Percentiles rank a stretch among this genome's conserved stretches.
phyloP scores from a whole-genome alignment of 1,140 invertebrate species.

The Ips typographus region DNA sequence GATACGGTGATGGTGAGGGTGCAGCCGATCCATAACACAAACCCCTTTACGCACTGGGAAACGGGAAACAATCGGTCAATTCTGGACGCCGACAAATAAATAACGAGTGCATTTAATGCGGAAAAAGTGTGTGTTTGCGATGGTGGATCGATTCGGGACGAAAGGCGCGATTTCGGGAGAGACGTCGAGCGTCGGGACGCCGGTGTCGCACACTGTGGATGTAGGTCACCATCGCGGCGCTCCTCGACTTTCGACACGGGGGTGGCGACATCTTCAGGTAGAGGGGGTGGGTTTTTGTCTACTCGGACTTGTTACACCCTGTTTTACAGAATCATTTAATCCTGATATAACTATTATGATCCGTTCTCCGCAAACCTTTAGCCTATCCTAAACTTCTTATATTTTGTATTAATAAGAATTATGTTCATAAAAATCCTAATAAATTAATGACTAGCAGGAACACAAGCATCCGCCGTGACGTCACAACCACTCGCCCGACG shows the following conservation, averaged over 20 bases:
- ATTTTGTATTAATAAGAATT: too few species aligned
- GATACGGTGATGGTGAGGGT: constrained; percentile 1
- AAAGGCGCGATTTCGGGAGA: constrained; percentile 2
- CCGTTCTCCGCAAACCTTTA: too few species aligned
- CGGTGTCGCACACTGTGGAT: constrained; percentile 24
- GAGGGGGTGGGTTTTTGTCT: constrained; percentile 1
- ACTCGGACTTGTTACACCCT: background rate
- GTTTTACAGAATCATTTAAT: background rate
- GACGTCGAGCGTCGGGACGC: constrained; percentile 26
- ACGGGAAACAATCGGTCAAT: too few species aligned
- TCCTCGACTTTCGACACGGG: constrained; percentile 1
- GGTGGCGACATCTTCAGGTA: constrained; percentile 25
- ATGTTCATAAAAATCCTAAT: too few species aligned
- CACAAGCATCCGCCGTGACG: too few species aligned
- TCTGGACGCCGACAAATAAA: background rate
- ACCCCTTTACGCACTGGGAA: background rate
- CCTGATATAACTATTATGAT: too few species aligned
- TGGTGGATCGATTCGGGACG: constrained; percentile 21
- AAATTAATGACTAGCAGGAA: too few species aligned
- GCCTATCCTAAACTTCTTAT: too few species aligned
- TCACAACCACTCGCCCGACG: too few species aligned
- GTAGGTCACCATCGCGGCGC: constrained; percentile 27
- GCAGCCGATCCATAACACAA: background rate
- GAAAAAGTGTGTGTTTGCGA: background rate
- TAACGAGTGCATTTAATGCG: constrained; percentile 1